A percentile compares a stretch with the other conserved stretches of the same genome.
phyloP scores from a whole-genome alignment of 2,888 invertebrate genomes.

The Spialia ferax region DNA sequence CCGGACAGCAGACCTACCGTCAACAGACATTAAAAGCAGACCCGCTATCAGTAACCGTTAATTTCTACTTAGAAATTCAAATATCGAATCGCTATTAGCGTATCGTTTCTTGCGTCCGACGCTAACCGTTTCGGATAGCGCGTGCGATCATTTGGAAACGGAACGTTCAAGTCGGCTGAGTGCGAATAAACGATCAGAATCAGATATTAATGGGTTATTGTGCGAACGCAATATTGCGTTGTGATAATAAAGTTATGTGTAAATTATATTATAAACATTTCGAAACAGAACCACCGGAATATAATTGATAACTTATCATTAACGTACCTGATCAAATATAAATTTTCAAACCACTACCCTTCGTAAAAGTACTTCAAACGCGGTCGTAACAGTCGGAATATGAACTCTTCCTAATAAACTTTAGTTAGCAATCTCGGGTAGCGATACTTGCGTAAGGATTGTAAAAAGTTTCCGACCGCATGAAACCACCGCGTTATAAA shows the following conservation, averaged over 20 bases:
- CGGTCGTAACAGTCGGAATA: slow-evolving; percentile 2
- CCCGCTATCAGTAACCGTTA: slow-evolving; percentile 44
- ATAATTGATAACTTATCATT: background rate
- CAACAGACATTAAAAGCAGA: slow-evolving; percentile 55
- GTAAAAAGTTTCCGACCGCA: slow-evolving; percentile 67
- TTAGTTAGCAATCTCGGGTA: slow-evolving; percentile 29
- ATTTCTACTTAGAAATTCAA: slow-evolving; percentile 45
- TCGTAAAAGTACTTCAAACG: background rate
- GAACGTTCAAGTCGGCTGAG: slow-evolving; percentile 21
- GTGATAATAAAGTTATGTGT: slow-evolving; percentile 2
- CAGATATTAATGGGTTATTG: slow-evolving; percentile 28
- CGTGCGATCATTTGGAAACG: slow-evolving; percentile 44
- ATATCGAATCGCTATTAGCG: slow-evolving; percentile 44
- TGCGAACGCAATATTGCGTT: slow-evolving; percentile 20
- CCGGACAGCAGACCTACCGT: slow-evolving; percentile 49
- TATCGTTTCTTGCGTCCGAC: slow-evolving; percentile 45
- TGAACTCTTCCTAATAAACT: slow-evolving; percentile 26
- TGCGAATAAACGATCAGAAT: slow-evolving; percentile 26
- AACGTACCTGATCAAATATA: background rate
- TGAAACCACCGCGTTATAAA: slow-evolving; percentile 72
- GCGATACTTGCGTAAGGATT: slow-evolving; percentile 57
- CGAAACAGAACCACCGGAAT: background rate
- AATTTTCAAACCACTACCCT: background rate
- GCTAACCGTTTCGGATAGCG: slow-evolving; percentile 42
- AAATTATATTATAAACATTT: background rate